Conservation (phyloP, 2,888 invertebrate species). For the Graphium colonna region DNA sequence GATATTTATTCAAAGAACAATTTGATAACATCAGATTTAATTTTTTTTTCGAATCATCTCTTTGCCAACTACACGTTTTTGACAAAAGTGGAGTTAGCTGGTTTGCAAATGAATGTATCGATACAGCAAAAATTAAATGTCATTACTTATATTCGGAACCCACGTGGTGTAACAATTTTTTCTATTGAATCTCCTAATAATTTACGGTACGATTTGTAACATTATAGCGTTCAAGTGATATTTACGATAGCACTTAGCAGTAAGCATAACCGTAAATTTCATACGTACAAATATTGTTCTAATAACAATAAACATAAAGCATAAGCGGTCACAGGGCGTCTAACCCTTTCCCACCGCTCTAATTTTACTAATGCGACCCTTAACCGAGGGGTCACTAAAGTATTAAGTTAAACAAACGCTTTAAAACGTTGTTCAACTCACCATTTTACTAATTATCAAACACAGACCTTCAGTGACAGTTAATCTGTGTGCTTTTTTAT, state of each 20-base stretch:
- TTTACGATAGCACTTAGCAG: constrained; percentile 36
- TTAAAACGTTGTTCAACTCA: constrained; percentile 59
- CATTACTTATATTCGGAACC: no score
- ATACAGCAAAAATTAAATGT: no score
- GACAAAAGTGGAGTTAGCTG: no score
- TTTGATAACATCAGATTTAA: no score
- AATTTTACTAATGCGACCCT: constrained; percentile 75
- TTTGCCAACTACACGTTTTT: no score
- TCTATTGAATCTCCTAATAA: background rate
- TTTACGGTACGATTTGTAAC: constrained; percentile 3
- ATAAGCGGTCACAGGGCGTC: constrained; percentile 42
- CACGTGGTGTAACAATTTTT: background rate
- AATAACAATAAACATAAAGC: constrained; percentile 77
- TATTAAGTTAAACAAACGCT: constrained; percentile 63
- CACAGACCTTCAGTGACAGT: constrained; percentile 28
- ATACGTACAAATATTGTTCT: constrained; percentile 75
- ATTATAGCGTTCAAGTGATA: constrained; percentile 18
- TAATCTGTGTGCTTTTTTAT: constrained; percentile 16
- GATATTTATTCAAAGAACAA: no score
- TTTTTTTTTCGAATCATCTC: no score
- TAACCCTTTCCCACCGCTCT: constrained; percentile 79
- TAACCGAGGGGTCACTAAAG: constrained; percentile 62
- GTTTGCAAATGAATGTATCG: no score
- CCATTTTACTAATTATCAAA: constrained; percentile 59
- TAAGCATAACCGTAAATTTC: constrained; percentile 74